These are phyloP conservation scores for Umimayanthus chanpuru DNA, from an alignment of 92 coral and sea anemone species.

Conservation along the genomic window DNA sequence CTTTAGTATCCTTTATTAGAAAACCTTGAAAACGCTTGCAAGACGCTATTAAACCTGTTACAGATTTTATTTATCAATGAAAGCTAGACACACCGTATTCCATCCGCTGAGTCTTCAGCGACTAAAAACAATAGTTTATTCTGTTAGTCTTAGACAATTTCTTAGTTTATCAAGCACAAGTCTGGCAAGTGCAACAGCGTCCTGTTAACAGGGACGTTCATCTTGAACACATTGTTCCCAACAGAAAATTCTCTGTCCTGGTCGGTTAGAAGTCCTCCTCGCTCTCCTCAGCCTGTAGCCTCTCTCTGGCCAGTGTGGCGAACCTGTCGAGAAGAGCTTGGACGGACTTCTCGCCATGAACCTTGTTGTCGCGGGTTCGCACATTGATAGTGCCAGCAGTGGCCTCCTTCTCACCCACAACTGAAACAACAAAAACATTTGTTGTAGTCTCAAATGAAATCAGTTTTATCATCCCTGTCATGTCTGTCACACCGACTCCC, in stretches of 20 bases:
- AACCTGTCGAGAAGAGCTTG: constrained; percentile 76
- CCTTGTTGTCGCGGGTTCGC: constrained; percentile 97
- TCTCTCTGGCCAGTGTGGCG: constrained; percentile 66
- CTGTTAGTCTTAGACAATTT: not conserved
- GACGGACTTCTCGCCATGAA: constrained; percentile 89
- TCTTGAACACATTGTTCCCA: not conserved
- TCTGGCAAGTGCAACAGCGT: not conserved
- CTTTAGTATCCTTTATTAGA: not conserved
- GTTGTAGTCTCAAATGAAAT: not conserved
- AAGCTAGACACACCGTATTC: too few species aligned
- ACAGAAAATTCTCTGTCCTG: not conserved
- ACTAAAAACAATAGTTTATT: too few species aligned
- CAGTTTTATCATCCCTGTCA: too few species aligned
- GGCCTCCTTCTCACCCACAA: constrained; percentile 97
- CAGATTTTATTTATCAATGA: not conserved
- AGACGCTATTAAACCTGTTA: not conserved
- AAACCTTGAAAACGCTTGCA: not conserved
- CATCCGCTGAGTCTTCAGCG: not conserved
- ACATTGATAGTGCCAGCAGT: constrained; percentile 91
- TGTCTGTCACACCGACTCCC: not conserved
- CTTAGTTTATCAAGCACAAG: not conserved
- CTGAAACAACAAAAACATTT: constrained; percentile 50
- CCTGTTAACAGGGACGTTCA: not conserved
- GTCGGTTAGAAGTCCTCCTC: constrained; percentile 82
- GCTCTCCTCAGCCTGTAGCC: constrained; percentile 64